Base-by-base conservation (phyloP, 2,797 vertebrate species). In the Muscicapa comitata region DNA sequence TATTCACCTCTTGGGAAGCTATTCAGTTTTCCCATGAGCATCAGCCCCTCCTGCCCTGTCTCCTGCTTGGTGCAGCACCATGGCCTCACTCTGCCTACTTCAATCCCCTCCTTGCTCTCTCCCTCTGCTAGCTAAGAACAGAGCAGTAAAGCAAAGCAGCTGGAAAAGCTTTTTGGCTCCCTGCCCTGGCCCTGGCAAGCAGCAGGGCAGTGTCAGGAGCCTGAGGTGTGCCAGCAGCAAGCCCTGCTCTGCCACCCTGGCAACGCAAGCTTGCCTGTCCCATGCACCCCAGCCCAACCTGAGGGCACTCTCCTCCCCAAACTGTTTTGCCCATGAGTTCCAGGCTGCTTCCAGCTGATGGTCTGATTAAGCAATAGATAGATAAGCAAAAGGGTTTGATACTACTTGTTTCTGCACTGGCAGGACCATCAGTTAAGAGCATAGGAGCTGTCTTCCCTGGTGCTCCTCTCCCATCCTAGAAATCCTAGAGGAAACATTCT, bases 281-380 rank as follows among this genome's bases (percentile, higher is more conserved):
- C 16, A 2, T 1, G 18, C 4, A 2, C 7, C 25, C 57, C 35
- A 33, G 33, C 59, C 68, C 1, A 21, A 7, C 7, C 37, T 17
- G 31, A 29, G 61, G 29, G 11, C 8, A 40, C 40, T 18, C 42
- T 83, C 4, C 21, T 71, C 61, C 48, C 40, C 65, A 66, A 1
- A 37, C 23, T 53, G 26, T 15, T 31, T 62, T 83, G 18, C 28
- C 28, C 20, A 20, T 2, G 40, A 33, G 38, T 35, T 45, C 47
- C 67, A 63, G 63, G 28, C 59, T 73, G 62, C 37, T 87, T 63
- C 14, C 23, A 68, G 55, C 16, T 3, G 2, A 23, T 48, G 17
- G 3, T 33, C 70, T 65, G 17, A 38, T 61, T n/a, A 26, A 72
- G 61, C 10, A 21, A 35, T 7, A 54, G 20, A 18, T 12, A 62